Evolutionary conservation across 2,797 vertebrate species (phyloP), one percentile per base, ranked within the genome.

Genomic region (Jordanella pulchra): DNA sequence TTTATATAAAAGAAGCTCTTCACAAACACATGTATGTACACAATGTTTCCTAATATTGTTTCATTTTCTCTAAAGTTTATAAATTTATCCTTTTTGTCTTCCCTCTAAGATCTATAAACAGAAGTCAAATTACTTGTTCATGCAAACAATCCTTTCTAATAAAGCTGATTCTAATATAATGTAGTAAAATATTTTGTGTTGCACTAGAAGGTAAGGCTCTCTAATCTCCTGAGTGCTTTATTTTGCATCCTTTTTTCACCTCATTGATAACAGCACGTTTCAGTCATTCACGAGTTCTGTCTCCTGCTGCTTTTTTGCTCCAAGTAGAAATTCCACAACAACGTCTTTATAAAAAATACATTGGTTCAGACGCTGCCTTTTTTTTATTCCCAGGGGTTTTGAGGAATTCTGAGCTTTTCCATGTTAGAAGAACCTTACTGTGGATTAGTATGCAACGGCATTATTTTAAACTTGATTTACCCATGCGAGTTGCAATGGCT

Each of bases 371-470:
- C 27, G 0, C 61, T 55, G 50, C 47, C 14, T 7, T 54, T 30
- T n/a, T 3, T 3, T 45, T 28, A 18, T 27, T 53, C 45, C 47
- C 14, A n/a, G 23, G 7, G 51, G 35, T 3, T 17, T 54, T 30
- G 0, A n/a, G 11, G 50, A 72, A 65, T 45, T 30, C 51, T 47
- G 21, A 39, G 35, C 21, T 45, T 51, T 72, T 53, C 58, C 10
- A 23, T n/a, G 50, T 7, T 21, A n/a, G 32, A 13, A 10, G 42
- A n/a, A 72, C 44, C 14, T 17, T 27, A 3, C 7, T 55, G 39
- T 65, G 65, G 66, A 47, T 48, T 21, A 45, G 44, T 63, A 32
- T 65, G 39, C 21, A 44, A 42, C 42, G 12, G 56, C 65, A 66
- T 72, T 47, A 48, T 25, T 45, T 65, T 44, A 23, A 56, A 45